Base-by-base conservation (phyloP, 2,888 invertebrate species). In the Azorinus chamasolen region DNA sequence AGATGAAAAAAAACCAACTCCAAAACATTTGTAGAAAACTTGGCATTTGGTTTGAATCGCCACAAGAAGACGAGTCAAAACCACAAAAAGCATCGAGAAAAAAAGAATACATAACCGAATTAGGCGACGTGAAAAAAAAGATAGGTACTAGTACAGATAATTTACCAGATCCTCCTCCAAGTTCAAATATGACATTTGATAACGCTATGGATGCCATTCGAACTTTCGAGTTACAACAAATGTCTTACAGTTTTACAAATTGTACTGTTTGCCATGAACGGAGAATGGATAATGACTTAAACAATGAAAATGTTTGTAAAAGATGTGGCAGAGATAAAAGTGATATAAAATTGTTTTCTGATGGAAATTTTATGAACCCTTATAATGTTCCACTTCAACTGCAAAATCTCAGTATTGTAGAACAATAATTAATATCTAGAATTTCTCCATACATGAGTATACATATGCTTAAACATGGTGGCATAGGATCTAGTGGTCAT, bases 291-390 rank as follows among this genome's bases (percentile, higher is more conserved):
- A 54, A 32, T 16, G 18, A 54, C 8, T 10, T 32, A 8, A 54
- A 54, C 5, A 6, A 8, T 14, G 22, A 54, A 6, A 32, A 24
- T 20, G 18, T 48, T 8, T 54, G 54, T 32, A 4, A 32, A 4
- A 25, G 54, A 32, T 54, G 54, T 32, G 5, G 4, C 22, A 32
- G 6, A 45, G 76, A 76, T 24, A 66, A 62, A 59, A 61, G 55
- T 18, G 22, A 53, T 27, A 45, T 78, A 24, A 77, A 72, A 69
- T 59, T 75, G 61, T 82, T 79, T 58, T 82, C 73, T 1, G 8
- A 22, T 41, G 66, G 65, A 51, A 82, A 82, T 46, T 69, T 66
- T 22, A 79, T 82, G 68, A 53, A 77, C 45, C 77, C 72, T 37
- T 27, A 51, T 39, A 14, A 10, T 8, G 14, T 61, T n/a, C 68